A percentile compares a stretch with the other conserved stretches of the same genome.
Conservation (phyloP, 2,797 vertebrate genomes). For the Phrynocephalus vlangalii region DNA sequence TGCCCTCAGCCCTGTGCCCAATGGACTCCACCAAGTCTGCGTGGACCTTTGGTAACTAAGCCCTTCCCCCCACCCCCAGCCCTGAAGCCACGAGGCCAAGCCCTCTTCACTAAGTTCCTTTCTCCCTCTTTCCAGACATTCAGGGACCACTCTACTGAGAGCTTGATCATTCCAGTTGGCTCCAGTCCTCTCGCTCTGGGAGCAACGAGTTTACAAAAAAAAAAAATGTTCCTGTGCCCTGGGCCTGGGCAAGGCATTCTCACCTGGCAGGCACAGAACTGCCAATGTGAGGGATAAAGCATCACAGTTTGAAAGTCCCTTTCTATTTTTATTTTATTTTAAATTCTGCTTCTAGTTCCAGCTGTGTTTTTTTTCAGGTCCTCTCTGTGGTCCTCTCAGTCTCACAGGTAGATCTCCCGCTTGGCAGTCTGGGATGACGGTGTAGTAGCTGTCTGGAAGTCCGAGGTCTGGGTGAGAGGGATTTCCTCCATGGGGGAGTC, state of each 20-base stretch:
- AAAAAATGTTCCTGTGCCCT: slow-evolving; percentile 58
- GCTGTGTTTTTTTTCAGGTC: slow-evolving; percentile 50
- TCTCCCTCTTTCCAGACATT: slow-evolving; percentile 69
- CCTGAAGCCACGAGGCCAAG: slow-evolving; percentile 50
- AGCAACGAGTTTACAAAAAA: slow-evolving; percentile 56
- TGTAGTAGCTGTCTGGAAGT: slow-evolving; percentile 90
- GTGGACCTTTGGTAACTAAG: slow-evolving; percentile 83
- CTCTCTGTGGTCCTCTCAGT: slow-evolving; percentile 65
- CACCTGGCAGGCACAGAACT: slow-evolving; percentile 43
- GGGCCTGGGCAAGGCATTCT: slow-evolving; percentile 61
- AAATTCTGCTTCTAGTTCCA: slow-evolving; percentile 66
- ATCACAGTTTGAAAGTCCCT: slow-evolving; percentile 66
- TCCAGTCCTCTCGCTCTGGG: slow-evolving; percentile 55
- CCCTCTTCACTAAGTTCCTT: slow-evolving; percentile 67
- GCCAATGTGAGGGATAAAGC: slow-evolving; percentile 60
- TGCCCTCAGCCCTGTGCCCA: slow-evolving; percentile 68
- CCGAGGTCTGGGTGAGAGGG: slow-evolving; percentile 94
- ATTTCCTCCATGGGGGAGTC: slow-evolving; percentile 97
- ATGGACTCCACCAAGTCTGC: slow-evolving; percentile 75
- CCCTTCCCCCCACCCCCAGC: slow-evolving; percentile 76
- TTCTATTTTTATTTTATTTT: slow-evolving; percentile 1
- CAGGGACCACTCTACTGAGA: slow-evolving; percentile 56
- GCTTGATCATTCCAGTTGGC: slow-evolving; percentile 36
- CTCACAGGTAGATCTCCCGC: slow-evolving; percentile 99
- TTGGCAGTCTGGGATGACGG: slow-evolving; percentile 93